Percentiles rank a stretch among this genome's conserved stretches.
phyloP scores from a whole-genome alignment of 2,113 vertebrate species.

The Callithrix jacchus region DNA sequence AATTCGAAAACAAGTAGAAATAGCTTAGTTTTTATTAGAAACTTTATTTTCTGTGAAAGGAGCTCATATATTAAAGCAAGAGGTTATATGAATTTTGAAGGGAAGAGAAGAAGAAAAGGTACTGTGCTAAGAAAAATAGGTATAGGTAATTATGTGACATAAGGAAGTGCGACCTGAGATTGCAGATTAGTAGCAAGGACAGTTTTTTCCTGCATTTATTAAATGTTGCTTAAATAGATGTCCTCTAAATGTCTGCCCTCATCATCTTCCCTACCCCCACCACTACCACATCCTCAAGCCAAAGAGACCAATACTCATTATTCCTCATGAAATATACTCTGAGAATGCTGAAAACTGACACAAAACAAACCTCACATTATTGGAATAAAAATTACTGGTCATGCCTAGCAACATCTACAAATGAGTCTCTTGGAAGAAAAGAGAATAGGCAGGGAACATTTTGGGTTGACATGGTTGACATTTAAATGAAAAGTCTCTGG shows the following conservation, averaged over 20 bases:
- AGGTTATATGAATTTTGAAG: background rate
- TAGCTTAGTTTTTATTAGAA: conserved; percentile 13
- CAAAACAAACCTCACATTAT: background rate
- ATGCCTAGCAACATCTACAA: background rate
- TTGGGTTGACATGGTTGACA: background rate
- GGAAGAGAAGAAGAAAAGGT: background rate
- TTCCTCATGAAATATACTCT: background rate
- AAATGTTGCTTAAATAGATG: background rate
- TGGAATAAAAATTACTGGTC: background rate
- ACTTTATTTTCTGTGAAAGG: background rate
- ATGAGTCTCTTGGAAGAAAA: background rate
- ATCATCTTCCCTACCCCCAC: background rate
- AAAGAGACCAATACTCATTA: background rate
- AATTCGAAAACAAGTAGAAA: conserved; percentile 4
- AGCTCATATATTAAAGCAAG: background rate
- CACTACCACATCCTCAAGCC: background rate
- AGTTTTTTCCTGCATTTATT: background rate
- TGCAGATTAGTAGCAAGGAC: background rate
- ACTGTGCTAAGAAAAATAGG: background rate
- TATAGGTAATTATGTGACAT: background rate
- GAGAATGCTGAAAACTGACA: background rate
- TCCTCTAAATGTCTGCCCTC: background rate
- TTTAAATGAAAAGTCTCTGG: background rate
- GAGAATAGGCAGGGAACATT: background rate
- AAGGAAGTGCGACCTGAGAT: background rate